Base-by-base conservation (phyloP, 2,888 invertebrate genomes). In the Dusona sp. region DNA sequence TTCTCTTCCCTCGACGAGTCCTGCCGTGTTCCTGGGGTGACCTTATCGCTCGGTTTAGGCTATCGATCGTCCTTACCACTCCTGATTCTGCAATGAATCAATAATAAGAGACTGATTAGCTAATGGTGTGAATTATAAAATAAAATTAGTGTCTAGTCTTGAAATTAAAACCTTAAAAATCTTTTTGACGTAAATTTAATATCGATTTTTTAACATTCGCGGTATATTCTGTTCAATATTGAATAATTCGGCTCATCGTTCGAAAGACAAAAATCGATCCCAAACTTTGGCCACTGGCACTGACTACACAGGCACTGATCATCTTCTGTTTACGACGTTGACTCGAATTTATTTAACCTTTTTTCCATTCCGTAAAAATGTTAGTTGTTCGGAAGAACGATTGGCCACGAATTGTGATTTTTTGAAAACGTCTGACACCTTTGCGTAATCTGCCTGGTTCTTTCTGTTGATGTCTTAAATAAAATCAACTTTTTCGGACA, bases 11-110 rank as follows among this genome's bases (percentile, higher is more conserved):
- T 57, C 80, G 64, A 72, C 65, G 79, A 74, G 67, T 77, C 79
- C 83, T 79, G 72, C 75, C 65, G 57, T 45, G 65, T 54, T 75
- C 70, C 82, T 83, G 16, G 70, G 72, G 61, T 86, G 86, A 86
- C 83, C 86, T 86, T 86, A 86, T 83, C 86, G 77, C 72, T 75
- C 45, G 74, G 79, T 72, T 67, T 61, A 54, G 72, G 61, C 61
- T 86, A 86, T 86, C 83, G 86, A 83, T 80, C 86, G 79, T 86
- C 86, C 86, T 86, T 54, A 48, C 77, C 80, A 79, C 42, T 77
- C 77, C 33, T 65, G 72, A 86, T 77, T 67, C 86, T 79, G 83
- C 77, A 80, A 86, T 54, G 65, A 86, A 86, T 86, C 83, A 70
- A 86, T 80, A 80, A 80, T 73, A 80, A 54, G 54, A 33, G 68